phyloP scores from a whole-genome alignment of 35 echinoderm and acorn worm species.

The Apostichopus parvimensis region DNA sequence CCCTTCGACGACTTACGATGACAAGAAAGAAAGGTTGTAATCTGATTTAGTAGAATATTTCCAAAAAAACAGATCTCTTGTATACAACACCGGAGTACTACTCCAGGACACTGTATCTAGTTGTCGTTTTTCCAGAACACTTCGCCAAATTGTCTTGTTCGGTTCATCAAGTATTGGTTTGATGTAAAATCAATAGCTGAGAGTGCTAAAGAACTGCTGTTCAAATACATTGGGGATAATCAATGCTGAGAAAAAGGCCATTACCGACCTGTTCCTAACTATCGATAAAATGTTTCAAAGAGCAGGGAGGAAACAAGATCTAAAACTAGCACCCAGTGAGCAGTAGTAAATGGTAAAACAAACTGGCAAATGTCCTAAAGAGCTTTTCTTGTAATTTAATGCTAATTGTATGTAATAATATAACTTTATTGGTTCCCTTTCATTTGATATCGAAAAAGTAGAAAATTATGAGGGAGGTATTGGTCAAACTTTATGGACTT shows the following conservation, averaged over 20 bases:
- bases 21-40: not conserved
- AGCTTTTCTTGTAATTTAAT: not conserved
- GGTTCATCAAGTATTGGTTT: not conserved
- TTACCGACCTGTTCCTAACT: not conserved
- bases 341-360: not conserved
- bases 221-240: slow-evolving; percentile 40
- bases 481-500: no score
- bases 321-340: no score
- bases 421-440: no score
- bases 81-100: not conserved
- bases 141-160: not conserved
- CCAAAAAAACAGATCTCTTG: slow-evolving; percentile 1
- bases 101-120: not conserved
- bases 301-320: not conserved
- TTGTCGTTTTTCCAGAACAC: not conserved
- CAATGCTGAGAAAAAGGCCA: not conserved
- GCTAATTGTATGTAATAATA: not conserved
- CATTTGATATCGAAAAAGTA: no score
- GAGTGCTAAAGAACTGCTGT: slow-evolving; percentile 40
- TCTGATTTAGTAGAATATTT: not conserved
- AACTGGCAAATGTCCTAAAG: not conserved
- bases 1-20: not conserved
- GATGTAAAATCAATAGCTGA: slow-evolving; percentile 36
- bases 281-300: not conserved
- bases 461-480: no score